phyloP scores from a whole-genome alignment of 2,113 vertebrate species.

The Acanthisitta chloris region DNA sequence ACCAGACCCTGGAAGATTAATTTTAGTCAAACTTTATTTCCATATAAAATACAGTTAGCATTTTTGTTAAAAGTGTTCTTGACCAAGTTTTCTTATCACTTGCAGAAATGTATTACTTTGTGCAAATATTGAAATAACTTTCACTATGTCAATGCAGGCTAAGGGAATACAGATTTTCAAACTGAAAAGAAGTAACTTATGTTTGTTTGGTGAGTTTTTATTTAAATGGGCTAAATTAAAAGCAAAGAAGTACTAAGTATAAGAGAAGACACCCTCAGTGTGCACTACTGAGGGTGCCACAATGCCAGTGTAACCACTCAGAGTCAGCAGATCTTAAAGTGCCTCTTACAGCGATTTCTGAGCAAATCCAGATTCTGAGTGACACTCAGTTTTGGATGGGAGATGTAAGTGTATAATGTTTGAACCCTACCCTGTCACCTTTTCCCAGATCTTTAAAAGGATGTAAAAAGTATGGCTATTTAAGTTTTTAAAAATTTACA shows the following conservation, averaged over 20 bases:
- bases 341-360: not conserved
- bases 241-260: not conserved
- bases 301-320: no score
- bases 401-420: fast-evolving
- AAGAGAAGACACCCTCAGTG: not conserved
- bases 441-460: not conserved
- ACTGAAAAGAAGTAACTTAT: not conserved
- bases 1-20: not conserved
- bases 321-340: not conserved
- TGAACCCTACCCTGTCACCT: fast-evolving
- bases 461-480: not conserved
- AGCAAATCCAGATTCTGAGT: not conserved
- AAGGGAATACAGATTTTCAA: not conserved
- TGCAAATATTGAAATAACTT: conserved; percentile 13
- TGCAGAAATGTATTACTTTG: not conserved
- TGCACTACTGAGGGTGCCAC: no score
- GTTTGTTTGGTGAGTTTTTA: not conserved
- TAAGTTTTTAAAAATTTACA: not conserved
- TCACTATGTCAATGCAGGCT: not conserved
- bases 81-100: conserved; percentile 1
- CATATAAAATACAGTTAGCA: not conserved
- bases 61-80: not conserved
- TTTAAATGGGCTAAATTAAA: not conserved
- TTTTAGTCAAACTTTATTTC: conserved; percentile 17
- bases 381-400: not conserved